Evolutionary conservation across 1,140 invertebrate species (phyloP).

Genomic region (Aphelinus certus): DNA sequence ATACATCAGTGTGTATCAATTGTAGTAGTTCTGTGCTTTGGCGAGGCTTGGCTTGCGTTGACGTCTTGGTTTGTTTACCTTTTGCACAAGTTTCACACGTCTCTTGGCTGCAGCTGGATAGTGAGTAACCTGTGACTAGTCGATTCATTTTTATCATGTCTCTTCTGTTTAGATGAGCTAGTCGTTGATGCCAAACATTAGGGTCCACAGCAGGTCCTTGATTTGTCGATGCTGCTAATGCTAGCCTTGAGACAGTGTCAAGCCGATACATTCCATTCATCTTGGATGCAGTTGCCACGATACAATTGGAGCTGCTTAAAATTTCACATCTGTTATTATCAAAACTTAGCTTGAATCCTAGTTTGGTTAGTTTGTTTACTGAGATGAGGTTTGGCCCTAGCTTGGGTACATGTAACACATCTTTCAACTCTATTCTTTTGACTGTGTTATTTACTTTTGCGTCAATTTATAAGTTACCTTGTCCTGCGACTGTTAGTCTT

Average conservation of each 20-base stretch:
- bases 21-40: slow-evolving; percentile 31
- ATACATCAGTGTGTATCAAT: slow-evolving; percentile 60
- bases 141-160: slow-evolving; percentile 44
- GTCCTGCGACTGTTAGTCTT: background rate
- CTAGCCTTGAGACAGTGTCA: slow-evolving; percentile 33
- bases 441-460: too few species aligned
- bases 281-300: slow-evolving; percentile 8
- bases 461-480: background rate
- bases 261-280: background rate
- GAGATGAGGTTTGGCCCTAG: slow-evolving; percentile 58
- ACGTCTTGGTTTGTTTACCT: slow-evolving; percentile 50
- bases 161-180: slow-evolving; percentile 57
- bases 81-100: slow-evolving; percentile 56
- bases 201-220: too few species aligned
- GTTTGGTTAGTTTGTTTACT: slow-evolving; percentile 46
- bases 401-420: slow-evolving; percentile 57
- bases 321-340: slow-evolving; percentile 25
- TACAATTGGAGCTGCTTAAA: slow-evolving; percentile 1
- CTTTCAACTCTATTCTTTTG: slow-evolving; percentile 38
- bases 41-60: background rate
- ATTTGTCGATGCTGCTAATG: too few species aligned
- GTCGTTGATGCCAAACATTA: slow-evolving; percentile 53
- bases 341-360: slow-evolving; percentile 40
- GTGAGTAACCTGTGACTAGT: slow-evolving; percentile 34
- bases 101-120: slow-evolving; percentile 29